Conservation (phyloP, 2,113 vertebrate species). For the Prionailurus bengalensis region DNA sequence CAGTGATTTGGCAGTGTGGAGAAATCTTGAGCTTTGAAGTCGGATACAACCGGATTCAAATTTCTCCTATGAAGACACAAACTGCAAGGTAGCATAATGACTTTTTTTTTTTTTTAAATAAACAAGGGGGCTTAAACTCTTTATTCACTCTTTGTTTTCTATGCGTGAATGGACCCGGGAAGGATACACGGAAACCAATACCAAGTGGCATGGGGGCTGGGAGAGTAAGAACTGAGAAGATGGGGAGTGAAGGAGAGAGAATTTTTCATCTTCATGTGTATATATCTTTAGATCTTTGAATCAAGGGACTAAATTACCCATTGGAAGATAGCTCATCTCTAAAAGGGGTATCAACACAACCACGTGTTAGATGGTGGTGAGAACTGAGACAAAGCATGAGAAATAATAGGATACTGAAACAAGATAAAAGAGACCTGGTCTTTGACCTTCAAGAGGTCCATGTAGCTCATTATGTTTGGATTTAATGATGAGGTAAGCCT, state of each 20-base stretch:
- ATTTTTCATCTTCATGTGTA: neutral
- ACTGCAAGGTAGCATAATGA: neutral
- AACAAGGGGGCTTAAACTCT: neutral
- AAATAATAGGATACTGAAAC: neutral
- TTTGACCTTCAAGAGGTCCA: neutral
- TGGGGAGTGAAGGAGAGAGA: neutral
- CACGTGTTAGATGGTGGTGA: neutral
- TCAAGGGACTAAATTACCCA: neutral
- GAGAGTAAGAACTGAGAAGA: neutral
- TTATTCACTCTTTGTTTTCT: neutral
- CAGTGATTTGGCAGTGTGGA: neutral
- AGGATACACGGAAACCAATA: neutral
- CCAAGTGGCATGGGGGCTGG: neutral
- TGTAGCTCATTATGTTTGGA: neutral
- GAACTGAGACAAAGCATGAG: neutral
- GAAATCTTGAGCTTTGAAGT: neutral
- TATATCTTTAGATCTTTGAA: constrained; percentile 23
- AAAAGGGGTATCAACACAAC: neutral
- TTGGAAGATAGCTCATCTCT: neutral
- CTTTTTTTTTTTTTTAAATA: neutral
- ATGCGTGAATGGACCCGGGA: neutral
- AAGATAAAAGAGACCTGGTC: neutral
- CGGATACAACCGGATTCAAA: neutral
- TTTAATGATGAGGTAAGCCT: neutral
- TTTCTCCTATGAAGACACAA: neutral